phyloP scores from a whole-genome alignment of 2,113 vertebrate species.

The Alligator mississippiensis region DNA sequence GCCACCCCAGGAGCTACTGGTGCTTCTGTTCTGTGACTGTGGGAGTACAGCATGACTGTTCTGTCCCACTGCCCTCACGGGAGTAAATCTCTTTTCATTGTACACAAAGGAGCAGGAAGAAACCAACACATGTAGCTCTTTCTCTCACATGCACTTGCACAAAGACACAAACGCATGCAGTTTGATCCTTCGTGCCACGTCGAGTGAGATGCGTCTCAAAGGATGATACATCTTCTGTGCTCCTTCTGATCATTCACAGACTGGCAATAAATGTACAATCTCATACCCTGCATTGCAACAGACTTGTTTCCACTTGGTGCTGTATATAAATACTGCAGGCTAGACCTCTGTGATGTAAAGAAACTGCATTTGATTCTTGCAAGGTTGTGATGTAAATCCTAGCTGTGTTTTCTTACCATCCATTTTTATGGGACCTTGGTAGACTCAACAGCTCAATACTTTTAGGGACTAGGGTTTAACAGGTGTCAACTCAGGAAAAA shows the following conservation, averaged over 20 bases:
- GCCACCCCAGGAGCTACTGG: neutral
- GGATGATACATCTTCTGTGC: neutral
- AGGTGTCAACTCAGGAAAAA: constrained; percentile 8
- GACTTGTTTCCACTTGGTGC: neutral
- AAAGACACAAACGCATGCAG: neutral
- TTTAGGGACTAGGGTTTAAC: neutral
- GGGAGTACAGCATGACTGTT: neutral
- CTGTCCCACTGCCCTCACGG: neutral
- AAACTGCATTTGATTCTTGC: neutral
- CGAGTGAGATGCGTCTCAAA: rapidly evolving
- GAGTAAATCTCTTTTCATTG: neutral
- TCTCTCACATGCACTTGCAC: neutral
- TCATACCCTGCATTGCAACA: neutral
- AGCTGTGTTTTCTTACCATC: neutral
- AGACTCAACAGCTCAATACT: neutral
- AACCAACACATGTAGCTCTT: neutral
- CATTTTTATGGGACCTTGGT: neutral
- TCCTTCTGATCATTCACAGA: neutral
- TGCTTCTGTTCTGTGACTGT: neutral
- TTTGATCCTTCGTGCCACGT: neutral
- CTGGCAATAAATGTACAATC: rapidly evolving
- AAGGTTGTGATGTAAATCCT: neutral
- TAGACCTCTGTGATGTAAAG: rapidly evolving
- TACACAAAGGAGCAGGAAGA: neutral
- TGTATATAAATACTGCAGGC: neutral